Evolutionary conservation across 2,888 invertebrate genomes (phyloP), one percentile per base, ranked within the genome.

Genomic region (Deroplatys truncata): DNA sequence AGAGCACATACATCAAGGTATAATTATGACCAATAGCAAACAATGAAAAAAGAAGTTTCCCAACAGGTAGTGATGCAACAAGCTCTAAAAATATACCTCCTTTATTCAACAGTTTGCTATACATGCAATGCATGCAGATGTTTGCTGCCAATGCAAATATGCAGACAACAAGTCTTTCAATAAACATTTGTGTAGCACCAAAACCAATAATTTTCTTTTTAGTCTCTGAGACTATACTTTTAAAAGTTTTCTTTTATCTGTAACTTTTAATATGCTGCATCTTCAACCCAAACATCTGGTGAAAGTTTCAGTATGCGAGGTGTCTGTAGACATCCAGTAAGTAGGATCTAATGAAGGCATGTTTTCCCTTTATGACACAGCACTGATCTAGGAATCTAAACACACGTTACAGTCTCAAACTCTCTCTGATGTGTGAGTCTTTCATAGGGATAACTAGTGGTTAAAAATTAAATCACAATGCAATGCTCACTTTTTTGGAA

Each of bases 341-440:
- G 83, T 82, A 83, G 28, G 83, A 87, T 87, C 82, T 35, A 87
- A 35, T 72, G 87, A 87, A 87, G 87, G 87, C 87, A 87, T 86
- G 56, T 56, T 86, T 86, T 86, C 56, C 28, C 10, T 86, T n/a
- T 31, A 87, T 35, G 87, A 87, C 83, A 87, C 87, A 87, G 56
- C 82, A 82, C 56, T 49, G 56, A 72, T 72, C 82, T 86, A 85
- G 72, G 29, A 86, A 86, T 86, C 86, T 86, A 29, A 72, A 86
- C 72, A 86, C 43, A 72, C 56, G 56, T 72, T 72, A 72, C 56
- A 72, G 56, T 72, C 56, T 72, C 56, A 72, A 72, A 72, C 56
- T 72, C 56, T 72, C 56, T 72, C 56, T 72, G 56, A 72, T 72
- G 56, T 72, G 56, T 72, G 56, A 72, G 56, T 72, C 56, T 72